Conservation (phyloP, 2,113 vertebrate species). For the Neotoma lepida region DNA sequence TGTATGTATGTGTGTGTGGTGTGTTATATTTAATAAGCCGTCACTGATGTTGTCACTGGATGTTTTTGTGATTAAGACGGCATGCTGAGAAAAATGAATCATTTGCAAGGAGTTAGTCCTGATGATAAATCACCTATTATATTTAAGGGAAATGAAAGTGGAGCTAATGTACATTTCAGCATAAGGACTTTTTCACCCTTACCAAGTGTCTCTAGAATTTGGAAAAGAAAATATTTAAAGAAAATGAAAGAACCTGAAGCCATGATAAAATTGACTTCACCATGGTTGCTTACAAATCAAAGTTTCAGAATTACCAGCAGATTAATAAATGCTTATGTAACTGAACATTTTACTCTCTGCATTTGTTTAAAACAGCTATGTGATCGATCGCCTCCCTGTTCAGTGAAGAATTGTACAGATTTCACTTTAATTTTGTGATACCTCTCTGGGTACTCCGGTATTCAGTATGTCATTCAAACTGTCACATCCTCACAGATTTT, state of each 20-base stretch:
- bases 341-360: conserved; percentile 37
- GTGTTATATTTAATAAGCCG: conserved; percentile 4
- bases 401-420: conserved; percentile 22
- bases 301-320: conserved; percentile 42
- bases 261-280: conserved; percentile 16
- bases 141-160: conserved; percentile 69
- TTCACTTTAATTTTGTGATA: conserved; percentile 47
- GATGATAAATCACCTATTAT: conserved; percentile 68
- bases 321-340: conserved; percentile 39
- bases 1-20: neutral
- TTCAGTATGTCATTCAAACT: neutral
- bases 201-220: neutral
- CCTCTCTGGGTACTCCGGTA: neutral
- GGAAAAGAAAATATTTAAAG: conserved; percentile 48
- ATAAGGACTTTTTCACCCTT: conserved; percentile 33
- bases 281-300: conserved; percentile 8
- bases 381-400: neutral
- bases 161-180: conserved; percentile 49
- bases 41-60: conserved; percentile 47
- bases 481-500: conserved; percentile 20
- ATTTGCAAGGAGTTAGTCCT: conserved; percentile 60
- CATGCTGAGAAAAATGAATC: conserved; percentile 72
- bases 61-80: conserved; percentile 69
- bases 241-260: neutral
- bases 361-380: conserved; percentile 39